These are phyloP conservation scores for Morphnarchus princeps DNA, from an alignment of 2,113 vertebrate genomes.

Conservation along the genomic window DNA sequence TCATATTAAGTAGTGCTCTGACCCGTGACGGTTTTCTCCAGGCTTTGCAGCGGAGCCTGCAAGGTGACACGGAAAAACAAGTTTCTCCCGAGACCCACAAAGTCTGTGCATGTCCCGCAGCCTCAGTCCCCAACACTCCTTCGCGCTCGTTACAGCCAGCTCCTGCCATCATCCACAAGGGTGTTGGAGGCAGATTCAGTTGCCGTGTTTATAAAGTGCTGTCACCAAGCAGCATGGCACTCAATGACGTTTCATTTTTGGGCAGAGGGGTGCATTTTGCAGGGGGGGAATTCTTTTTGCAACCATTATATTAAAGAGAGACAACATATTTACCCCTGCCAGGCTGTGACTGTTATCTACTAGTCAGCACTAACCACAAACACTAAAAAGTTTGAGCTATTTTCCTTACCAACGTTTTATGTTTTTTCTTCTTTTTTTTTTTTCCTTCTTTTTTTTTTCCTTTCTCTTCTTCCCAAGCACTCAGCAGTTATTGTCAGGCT, in stretches of 20 bases:
- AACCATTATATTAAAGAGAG: not conserved
- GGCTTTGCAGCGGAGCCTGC: not conserved
- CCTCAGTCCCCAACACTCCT: not conserved
- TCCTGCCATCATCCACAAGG: accelerated
- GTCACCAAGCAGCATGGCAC: not conserved
- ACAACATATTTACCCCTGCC: not conserved
- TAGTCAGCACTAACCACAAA: not conserved
- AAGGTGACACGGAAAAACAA: not conserved
- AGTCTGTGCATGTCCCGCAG: accelerated
- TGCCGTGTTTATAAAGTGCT: accelerated
- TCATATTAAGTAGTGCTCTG: not conserved
- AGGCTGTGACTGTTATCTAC: not conserved
- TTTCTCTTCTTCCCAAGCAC: no score
- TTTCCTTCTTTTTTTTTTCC: not conserved
- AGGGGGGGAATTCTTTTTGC: not conserved
- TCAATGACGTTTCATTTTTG: not conserved
- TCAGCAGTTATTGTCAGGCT: not conserved
- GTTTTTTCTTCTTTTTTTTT: no score
- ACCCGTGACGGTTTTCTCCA: not conserved
- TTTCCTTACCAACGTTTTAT: not conserved
- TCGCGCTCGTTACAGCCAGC: accelerated
- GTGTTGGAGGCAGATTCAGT: not conserved
- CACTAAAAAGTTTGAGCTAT: not conserved
- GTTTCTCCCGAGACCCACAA: not conserved
- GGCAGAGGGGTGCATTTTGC: not conserved